Conservation (phyloP, 2,797 vertebrate species). For the Mico argentatus region DNA sequence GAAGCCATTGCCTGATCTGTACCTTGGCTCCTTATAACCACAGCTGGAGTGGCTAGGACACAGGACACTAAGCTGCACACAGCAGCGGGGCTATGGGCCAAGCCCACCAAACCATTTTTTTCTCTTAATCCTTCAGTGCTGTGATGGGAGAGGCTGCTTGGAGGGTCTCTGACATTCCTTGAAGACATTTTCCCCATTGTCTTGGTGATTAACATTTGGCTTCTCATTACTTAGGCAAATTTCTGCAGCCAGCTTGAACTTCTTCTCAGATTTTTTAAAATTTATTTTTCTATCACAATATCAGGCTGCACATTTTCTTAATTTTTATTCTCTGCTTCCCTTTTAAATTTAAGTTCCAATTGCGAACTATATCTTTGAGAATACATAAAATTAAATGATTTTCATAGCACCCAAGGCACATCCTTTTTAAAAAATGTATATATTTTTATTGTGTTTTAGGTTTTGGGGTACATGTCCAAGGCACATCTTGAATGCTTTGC, state of each 20-base stretch:
- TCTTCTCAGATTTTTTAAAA: background rate
- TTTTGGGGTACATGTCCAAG: too few species aligned
- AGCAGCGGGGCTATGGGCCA: background rate
- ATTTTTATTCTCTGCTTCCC: background rate
- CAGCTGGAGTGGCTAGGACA: background rate
- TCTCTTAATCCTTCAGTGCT: background rate
- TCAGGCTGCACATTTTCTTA: background rate
- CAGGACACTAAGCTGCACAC: background rate
- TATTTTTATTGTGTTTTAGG: too few species aligned
- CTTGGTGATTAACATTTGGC: background rate
- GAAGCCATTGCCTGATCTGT: background rate
- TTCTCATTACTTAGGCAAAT: background rate
- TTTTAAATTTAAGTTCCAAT: background rate
- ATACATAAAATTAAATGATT: background rate
- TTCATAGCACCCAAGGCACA: background rate
- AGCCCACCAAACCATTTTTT: background rate
- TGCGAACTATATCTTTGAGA: background rate
- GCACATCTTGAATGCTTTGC: background rate
- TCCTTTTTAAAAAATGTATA: background rate
- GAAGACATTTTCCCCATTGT: background rate
- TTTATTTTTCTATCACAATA: background rate
- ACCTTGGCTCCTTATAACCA: background rate
- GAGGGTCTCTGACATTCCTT: background rate
- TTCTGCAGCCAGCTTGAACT: background rate
- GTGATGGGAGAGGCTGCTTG: background rate